Evolutionary conservation across 35 echinoderm and acorn worm species (phyloP).

Genomic region (Lytechinus variegatus): DNA sequence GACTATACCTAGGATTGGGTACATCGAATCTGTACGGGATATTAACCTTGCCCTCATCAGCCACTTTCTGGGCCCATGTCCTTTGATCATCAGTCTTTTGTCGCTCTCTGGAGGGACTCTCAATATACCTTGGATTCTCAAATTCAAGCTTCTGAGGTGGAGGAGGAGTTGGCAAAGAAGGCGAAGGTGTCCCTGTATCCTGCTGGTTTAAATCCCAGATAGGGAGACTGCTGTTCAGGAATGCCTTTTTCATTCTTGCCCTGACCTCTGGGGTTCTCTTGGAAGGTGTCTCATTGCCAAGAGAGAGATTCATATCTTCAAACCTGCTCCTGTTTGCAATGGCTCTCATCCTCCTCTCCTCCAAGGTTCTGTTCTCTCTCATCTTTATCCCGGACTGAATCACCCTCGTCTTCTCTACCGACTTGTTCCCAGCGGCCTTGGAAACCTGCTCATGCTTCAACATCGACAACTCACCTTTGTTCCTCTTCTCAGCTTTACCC

Average conservation of each 20-base stretch:
- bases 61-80: background rate
- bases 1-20: constrained; percentile 9
- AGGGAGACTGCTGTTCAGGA: constrained; percentile 69
- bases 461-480: background rate
- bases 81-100: background rate
- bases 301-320: background rate
- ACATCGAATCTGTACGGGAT: background rate
- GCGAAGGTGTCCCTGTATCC: background rate
- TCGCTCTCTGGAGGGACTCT: constrained; percentile 27
- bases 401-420: background rate
- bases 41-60: constrained; percentile 12
- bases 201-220: constrained; percentile 58
- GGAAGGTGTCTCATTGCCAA: constrained; percentile 39
- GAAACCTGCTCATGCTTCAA: background rate
- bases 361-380: constrained; percentile 28
- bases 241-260: constrained; percentile 50
- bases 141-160: constrained; percentile 55
- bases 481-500: background rate
- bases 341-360: constrained; percentile 8
- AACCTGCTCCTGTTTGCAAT: constrained; percentile 15
- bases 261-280: constrained; percentile 54
- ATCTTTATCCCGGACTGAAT: background rate
- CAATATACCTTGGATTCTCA: constrained; percentile 68
- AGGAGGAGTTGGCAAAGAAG: constrained; percentile 14
- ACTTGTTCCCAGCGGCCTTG: background rate